phyloP scores from a whole-genome alignment of 2,888 invertebrate species.

The Augiades crinisus region DNA sequence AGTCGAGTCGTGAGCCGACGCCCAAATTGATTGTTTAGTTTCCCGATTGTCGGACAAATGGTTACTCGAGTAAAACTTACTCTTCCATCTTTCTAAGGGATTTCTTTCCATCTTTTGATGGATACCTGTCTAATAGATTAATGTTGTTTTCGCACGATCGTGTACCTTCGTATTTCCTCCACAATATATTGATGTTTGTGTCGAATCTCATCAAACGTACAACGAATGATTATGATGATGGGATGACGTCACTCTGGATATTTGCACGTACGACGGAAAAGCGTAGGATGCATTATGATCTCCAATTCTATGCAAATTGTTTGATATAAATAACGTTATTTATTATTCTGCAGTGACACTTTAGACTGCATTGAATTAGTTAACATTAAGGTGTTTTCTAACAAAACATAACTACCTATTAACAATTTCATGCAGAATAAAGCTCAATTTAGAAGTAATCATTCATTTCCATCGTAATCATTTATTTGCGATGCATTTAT shows the following conservation, averaged over 20 bases:
- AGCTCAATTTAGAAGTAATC: too few species aligned
- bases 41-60: background rate
- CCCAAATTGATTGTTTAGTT: constrained; percentile 13
- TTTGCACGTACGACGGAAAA: constrained; percentile 7
- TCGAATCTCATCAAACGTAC: constrained; percentile 10
- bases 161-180: constrained; percentile 1
- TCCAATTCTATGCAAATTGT: background rate
- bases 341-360: background rate
- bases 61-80: constrained; percentile 1
- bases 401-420: too few species aligned
- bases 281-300: constrained; percentile 4
- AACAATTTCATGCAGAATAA: too few species aligned
- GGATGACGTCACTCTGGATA: constrained; percentile 10
- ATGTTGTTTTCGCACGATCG: background rate
- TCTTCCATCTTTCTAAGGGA: background rate
- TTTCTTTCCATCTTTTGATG: background rate
- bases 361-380: too few species aligned
- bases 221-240: constrained; percentile 5
- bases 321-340: background rate
- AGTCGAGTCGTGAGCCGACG: background rate
- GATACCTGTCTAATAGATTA: constrained; percentile 7
- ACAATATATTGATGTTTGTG: constrained; percentile 10
- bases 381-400: too few species aligned
- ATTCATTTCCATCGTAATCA: too few species aligned
- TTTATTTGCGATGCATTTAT: too few species aligned